Evolutionary conservation across 2,797 vertebrate genomes (phyloP), one percentile per base, ranked within the genome.

Genomic region (Parauchenoglanis punctatus): DNA sequence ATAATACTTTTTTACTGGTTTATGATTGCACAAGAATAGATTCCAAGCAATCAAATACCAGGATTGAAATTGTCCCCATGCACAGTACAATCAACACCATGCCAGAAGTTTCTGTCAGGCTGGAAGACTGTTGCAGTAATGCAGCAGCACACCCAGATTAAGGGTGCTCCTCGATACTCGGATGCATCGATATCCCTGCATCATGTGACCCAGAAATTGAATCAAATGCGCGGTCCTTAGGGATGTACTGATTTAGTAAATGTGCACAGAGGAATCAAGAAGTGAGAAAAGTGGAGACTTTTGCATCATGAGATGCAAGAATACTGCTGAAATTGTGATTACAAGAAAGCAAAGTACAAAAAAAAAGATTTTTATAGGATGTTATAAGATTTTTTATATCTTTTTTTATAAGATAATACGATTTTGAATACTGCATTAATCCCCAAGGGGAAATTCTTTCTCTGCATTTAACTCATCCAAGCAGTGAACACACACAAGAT

Each of bases 31-130:
- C 12, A 7, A 28, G 40, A 40, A 84, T 68, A 52, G 12, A 76
- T 86, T 76, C 40, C 54, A 86, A 81, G 75, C 7, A 72, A 81
- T 85, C 81, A 61, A 46, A 58, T 28, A 52, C 86, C 81, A 61
- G 81, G 54, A 77, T 4, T 82, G 31, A 46, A 86, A 85, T 44
- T 23, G 5, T 90, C 31, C 56, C 56, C 25, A 56, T 10, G 54
- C 65, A 17, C 65, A 72, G 35, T 59, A 70, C n/a, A 72, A 31
- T 85, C 56, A 73, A 61, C 15, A 44, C 56, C 81, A 65, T 85
- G 56, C 12, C 56, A 28, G 20, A 63, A 12, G 59, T 83, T 8
- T 76, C 49, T 82, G 17, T 46, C 3, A 18, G 52, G 76, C 12
- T 49, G 61, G 40, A 77, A 23, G 65, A 58, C 13, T 75, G 56